Conservation (phyloP, 2,797 vertebrate genomes). For the Otolemur crassicaudatus region DNA sequence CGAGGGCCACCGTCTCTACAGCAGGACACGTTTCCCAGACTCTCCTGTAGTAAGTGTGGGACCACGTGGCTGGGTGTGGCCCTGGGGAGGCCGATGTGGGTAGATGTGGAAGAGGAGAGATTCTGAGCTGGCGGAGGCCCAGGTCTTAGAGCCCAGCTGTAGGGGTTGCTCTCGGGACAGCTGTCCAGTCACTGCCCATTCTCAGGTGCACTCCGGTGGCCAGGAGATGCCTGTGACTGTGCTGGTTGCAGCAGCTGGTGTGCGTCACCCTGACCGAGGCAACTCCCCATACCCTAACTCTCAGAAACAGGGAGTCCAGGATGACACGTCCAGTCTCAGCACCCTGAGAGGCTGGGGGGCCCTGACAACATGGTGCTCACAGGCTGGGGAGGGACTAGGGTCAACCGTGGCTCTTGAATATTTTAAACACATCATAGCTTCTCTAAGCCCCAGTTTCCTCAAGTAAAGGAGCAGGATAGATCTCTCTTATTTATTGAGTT, state of each 20-base stretch:
- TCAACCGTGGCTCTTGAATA: background rate
- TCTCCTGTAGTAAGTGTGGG: background rate
- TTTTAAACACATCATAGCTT: background rate
- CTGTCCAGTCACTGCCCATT: rapidly evolving
- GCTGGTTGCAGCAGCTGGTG: background rate
- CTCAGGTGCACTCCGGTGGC: background rate
- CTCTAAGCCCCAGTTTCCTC: background rate
- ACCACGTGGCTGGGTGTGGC: background rate
- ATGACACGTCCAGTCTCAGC: background rate
- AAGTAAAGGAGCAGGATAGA: background rate
- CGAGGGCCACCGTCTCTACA: no score
- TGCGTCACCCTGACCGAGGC: background rate
- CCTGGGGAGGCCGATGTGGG: background rate
- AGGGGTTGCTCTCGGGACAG: rapidly evolving
- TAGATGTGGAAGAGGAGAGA: background rate
- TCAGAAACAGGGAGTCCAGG: background rate
- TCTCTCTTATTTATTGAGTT: background rate
- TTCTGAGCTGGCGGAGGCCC: background rate
- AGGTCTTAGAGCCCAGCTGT: background rate
- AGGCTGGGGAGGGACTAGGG: background rate
- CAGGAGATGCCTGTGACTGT: background rate
- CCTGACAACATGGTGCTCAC: no score
- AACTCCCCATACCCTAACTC: rapidly evolving
- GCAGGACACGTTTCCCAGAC: background rate
- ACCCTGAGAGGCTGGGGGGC: background rate